Evolutionary conservation across 2,797 vertebrate genomes (phyloP).

Genomic region (Galaxias olidus): DNA sequence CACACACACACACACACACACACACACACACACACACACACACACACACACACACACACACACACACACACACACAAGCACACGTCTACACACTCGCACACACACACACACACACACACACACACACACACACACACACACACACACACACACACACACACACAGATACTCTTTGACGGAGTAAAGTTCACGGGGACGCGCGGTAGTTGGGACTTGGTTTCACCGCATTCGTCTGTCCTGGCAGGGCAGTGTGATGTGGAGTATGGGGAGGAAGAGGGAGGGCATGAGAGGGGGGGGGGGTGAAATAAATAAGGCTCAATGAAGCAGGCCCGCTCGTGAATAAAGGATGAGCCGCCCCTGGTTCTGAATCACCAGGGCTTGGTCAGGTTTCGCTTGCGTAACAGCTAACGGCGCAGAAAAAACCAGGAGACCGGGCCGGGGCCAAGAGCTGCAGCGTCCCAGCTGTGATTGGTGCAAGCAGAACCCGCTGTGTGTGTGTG

Average conservation of each 20-base stretch:
- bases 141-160: not conserved
- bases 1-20: not conserved
- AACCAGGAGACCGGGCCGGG: not conserved
- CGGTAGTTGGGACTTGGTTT: too few species aligned
- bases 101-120: not conserved
- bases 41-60: not conserved
- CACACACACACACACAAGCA: not conserved
- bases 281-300: not conserved
- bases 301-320: conserved; percentile 1
- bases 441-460: not conserved
- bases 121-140: not conserved
- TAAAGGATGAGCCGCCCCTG: conserved; percentile 38
- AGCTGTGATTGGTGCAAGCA: not conserved
- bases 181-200: too few species aligned
- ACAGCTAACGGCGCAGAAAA: conserved; percentile 17
- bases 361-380: conserved; percentile 19
- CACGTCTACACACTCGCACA: not conserved
- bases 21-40: not conserved
- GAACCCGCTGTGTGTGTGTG: not conserved
- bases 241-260: too few species aligned
- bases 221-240: too few species aligned
- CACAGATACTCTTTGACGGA: too few species aligned
- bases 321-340: conserved; percentile 20
- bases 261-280: too few species aligned
- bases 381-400: conserved; percentile 23